These are phyloP conservation scores for Sibirionetta formosa DNA, from an alignment of 2,797 vertebrate species.

Conservation along the genomic window DNA sequence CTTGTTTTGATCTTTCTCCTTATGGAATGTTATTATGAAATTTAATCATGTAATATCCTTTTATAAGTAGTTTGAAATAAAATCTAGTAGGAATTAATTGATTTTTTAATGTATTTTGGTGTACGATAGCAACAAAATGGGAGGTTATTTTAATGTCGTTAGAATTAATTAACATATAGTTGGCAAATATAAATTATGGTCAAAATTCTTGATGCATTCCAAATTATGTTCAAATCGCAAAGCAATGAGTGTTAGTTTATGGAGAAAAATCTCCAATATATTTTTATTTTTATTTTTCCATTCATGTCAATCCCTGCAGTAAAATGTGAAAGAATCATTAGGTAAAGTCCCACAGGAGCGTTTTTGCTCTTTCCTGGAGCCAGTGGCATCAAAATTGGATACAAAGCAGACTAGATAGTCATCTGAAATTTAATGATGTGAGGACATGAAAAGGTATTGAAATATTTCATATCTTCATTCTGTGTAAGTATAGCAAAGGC, in stretches of 20 bases:
- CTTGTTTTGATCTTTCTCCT: neutral
- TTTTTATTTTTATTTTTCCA: neutral
- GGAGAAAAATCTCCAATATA: neutral
- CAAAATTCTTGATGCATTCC: constrained; percentile 32
- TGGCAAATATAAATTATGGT: constrained; percentile 17
- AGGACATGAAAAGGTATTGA: constrained; percentile 28
- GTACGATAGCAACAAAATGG: constrained; percentile 19
- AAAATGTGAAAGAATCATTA: neutral
- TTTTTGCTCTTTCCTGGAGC: constrained; percentile 44
- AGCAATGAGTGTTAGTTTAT: constrained; percentile 1
- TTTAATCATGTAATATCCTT: neutral
- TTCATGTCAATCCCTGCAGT: constrained; percentile 21
- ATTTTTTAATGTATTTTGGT: constrained; percentile 9
- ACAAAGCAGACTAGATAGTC: neutral
- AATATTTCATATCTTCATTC: neutral
- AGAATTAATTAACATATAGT: constrained; percentile 72
- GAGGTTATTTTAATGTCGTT: constrained; percentile 39
- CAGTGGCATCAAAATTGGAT: neutral
- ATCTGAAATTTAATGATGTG: neutral
- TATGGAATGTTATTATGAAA: neutral
- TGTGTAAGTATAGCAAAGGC: neutral
- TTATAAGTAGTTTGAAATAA: constrained; percentile 11
- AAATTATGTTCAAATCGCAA: neutral
- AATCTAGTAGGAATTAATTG: neutral
- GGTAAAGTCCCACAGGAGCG: constrained; percentile 13